A percentile compares a stretch with the other conserved stretches of the same genome.
Evolutionary conservation across 2,797 vertebrate species (phyloP).

Genomic region (Crotalus adamanteus): DNA sequence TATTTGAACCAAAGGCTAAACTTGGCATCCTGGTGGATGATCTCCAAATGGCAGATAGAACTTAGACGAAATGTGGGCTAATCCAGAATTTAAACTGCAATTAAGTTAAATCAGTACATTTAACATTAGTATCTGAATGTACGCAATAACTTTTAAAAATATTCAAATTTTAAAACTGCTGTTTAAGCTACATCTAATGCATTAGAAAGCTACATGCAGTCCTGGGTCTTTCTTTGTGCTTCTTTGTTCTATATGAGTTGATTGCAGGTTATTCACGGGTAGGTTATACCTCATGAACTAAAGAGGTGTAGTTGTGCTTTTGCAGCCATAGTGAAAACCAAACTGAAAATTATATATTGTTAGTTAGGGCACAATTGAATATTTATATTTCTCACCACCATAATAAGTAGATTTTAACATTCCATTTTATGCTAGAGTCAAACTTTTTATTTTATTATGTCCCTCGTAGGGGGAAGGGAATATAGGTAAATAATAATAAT

Average conservation of each 20-base stretch:
- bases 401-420: background rate
- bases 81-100: background rate
- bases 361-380: background rate
- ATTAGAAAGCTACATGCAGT: background rate
- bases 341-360: background rate
- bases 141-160: background rate
- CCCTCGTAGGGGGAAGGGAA: background rate
- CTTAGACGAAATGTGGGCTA: background rate
- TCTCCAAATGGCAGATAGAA: background rate
- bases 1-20: background rate
- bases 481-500: background rate
- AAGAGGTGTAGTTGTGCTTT: background rate
- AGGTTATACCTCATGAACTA: background rate
- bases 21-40: background rate
- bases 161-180: background rate
- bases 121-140: background rate
- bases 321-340: background rate
- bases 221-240: background rate
- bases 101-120: background rate
- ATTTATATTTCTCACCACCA: background rate
- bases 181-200: background rate
- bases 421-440: background rate
- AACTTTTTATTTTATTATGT: background rate
- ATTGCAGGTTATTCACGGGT: background rate
- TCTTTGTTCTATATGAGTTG: background rate